Base-by-base conservation (phyloP, 2,888 invertebrate genomes). In the Caenorhabditis zanzibari region DNA sequence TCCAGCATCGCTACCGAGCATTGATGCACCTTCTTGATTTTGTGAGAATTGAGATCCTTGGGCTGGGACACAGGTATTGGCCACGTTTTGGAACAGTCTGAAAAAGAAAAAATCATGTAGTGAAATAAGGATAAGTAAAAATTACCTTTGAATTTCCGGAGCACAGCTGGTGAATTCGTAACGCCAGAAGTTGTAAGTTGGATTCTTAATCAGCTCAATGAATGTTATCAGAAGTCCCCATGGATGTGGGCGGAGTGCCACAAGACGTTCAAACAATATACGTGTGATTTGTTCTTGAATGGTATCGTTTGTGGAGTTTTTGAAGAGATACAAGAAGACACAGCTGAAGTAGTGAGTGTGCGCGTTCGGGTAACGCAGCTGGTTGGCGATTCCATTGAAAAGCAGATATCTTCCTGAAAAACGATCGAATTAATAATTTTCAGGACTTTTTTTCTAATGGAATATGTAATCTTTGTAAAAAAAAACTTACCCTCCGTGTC, bases 331-430 rank as follows among this genome's bases (percentile, higher is more conserved):
- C 85, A 99, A 94, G 69, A 99, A 95, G 47, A 97, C 96, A 93
- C 98, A 98, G 92, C 98, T 98, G 94, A 99, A 99, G 94, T 99
- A 99, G 94, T 99, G 98, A 24, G 99, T 99, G 94, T 99, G 99
- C 92, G 97, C 98, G 94, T 99, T 99, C 14, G 99, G 99, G 93
- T 98, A 99, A 28, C 99, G 95, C 91, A 99, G 94, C 93, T 99
- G 99, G 94, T 99, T 99, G 64, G 98, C 98, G 88, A 99, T 97
- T 1, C 98, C 97, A 93, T 99, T 99, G 92, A 99, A 94, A 94
- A 99, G 98, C 91, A 99, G 94, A 93, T 99, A 99, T 61, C 97
- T 95, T 72, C 94, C 94, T 94, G 88, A 24, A 92, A 87, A 14
- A 58, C 12, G 14, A 41, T 2, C 35, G 6, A 58, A 14, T 22